Base-by-base conservation (phyloP, 2,888 invertebrate genomes). In the Lepidochitona cinerea region DNA sequence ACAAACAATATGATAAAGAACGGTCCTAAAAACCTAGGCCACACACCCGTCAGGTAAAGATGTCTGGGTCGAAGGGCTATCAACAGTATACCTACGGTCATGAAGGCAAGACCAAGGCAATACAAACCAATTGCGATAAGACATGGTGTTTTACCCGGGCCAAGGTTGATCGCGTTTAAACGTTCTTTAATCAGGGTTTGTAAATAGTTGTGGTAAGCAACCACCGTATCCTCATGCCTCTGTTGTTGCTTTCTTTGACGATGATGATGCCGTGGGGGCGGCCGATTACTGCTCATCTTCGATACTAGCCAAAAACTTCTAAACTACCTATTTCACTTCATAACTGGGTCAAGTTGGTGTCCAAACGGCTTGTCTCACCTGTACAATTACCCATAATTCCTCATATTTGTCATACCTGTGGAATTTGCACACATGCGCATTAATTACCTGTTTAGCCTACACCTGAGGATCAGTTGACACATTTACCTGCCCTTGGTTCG, bases 11-110 rank as follows among this genome's bases (percentile, higher is more conserved):
- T 73, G 33, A 85, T 78, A 73, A 87, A 79, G 54, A 83, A 81
- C 33, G 86, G 86, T 1, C 85, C 85, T 23, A 85, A 66, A 71
- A 87, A 87, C 70, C 86, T 85, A 36, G 75, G 79, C 35, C 83
- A 77, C 84, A 86, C 87, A 68, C 80, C 80, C 70, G 82, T 79
- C 41, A 87, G 81, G 76, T 87, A 87, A 0, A 87, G 85, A 81
- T 86, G 86, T 26, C 84, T 75, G 73, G 81, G 81, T 29, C 87
- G 80, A 26, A 87, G 76, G 0, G 79, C 74, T 6, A 87, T 79
- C 7, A 87, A 77, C 37, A 86, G 73, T 68, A 84, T 76, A 29
- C 87, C 87, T 6, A 83, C 78, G 9, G 85, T 53, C 26, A 83
- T 69, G 69, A 76, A 80, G n/a, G 72, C 65, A 29, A 83, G 49